A percentile compares a stretch with the other conserved stretches of the same genome.
phyloP scores from a whole-genome alignment of 1,140 invertebrate genomes.

The Pachypeltis micranthus region DNA sequence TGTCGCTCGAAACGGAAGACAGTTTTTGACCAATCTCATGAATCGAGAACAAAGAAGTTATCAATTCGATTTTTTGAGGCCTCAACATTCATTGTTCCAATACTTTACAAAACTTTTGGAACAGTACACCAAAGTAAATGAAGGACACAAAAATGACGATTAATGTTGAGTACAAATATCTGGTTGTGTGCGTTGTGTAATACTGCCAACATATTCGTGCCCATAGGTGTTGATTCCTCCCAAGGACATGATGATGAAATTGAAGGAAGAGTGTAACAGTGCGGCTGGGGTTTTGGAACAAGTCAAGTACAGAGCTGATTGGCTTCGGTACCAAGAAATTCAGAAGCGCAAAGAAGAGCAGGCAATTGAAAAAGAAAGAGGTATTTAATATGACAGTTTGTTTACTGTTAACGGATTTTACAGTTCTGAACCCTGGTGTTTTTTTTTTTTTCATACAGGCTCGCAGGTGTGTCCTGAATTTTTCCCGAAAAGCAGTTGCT shows the following conservation, averaged over 20 bases:
- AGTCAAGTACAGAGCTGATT: constrained; percentile 89
- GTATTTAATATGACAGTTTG: no score
- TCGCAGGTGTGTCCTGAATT: no score
- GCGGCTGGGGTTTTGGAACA: constrained; percentile 72
- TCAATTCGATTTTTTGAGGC: constrained; percentile 97
- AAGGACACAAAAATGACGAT: no score
- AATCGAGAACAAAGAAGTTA: constrained; percentile 96
- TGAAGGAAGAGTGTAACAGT: constrained; percentile 66
- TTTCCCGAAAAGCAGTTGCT: no score
- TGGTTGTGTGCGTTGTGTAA: no score
- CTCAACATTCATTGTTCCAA: constrained; percentile 95
- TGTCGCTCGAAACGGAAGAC: constrained; percentile 93
- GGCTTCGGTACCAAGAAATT: constrained; percentile 87
- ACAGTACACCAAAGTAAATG: constrained; percentile 84
- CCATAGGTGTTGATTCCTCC: constrained; percentile 77
- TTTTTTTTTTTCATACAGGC: constrained; percentile 12
- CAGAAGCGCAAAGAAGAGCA: constrained; percentile 88
- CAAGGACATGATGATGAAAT: constrained; percentile 71
- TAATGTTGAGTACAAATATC: no score
- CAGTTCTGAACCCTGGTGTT: constrained; percentile 10
- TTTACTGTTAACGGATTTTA: no score
- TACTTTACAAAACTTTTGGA: constrained; percentile 97
- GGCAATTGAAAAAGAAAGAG: constrained; percentile 82
- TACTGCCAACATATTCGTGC: no score
- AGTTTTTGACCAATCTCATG: constrained; percentile 97